Evolutionary conservation across 2,888 invertebrate genomes (phyloP), one percentile per base, ranked within the genome.

Genomic region (Lagria hirta): DNA sequence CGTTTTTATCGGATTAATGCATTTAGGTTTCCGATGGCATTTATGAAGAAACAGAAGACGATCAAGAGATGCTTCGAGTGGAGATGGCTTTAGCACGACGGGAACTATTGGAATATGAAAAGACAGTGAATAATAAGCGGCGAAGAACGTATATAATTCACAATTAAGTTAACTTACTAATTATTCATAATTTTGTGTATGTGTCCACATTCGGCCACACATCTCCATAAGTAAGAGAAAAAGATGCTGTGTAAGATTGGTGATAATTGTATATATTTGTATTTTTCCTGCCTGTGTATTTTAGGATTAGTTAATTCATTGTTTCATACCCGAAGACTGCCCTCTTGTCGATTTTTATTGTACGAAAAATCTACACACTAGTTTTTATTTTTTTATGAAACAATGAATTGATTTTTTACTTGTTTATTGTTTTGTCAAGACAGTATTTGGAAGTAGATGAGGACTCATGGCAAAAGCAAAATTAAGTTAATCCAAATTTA

Each of bases 1-100:
- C 11, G 26, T 26, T 10, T 10, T 26, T 26, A 26, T 26, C 10
- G 11, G 4, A 10, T 12, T 14, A 4, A 22, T 22, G 15, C 15
- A 14, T 21, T 30, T 30, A 38, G 38, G 81, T 86, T 3, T 75
- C 82, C 28, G 84, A 84, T 57, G 81, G 82, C 46, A 75, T 85
- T 1, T 88, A 86, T 65, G 87, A 87, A 65, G 86, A 86, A 43
- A 73, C 81, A 50, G 83, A 86, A 52, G 85, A 86, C 48, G 80
- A 78, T 38, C 65, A 71, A 15, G 67, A 71, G 49, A 59, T 71
- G 38, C 49, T 72, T 10, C 58, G 69, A 54, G 64, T 71, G 29
- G 71, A 72, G 54, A 66, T 73, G 66, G 72, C 69, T 2, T 45
- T 72, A 16, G 72, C 72, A 4, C 69, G 71, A 52, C 68, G 72